Evolutionary conservation across 2,888 invertebrate genomes (phyloP).

Genomic region (Lasioglossum figueresi): DNA sequence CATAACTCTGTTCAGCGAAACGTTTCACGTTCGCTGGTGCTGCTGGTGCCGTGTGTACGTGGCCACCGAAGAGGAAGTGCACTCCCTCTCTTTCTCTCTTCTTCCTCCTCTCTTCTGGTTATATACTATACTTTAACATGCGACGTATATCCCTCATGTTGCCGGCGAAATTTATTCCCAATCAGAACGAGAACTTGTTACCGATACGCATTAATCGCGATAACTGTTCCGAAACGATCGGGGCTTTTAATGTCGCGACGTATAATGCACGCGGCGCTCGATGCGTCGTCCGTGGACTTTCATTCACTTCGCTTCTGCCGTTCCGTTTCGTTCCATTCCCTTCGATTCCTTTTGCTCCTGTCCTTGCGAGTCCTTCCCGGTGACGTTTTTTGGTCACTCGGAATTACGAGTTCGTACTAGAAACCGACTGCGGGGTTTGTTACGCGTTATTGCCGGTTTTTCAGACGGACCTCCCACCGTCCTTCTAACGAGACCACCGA

Average conservation of each 20-base stretch:
- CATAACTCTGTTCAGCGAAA: slow-evolving; percentile 62
- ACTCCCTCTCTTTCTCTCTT: neutral
- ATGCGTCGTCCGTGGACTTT: neutral
- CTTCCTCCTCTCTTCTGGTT: slow-evolving; percentile 11
- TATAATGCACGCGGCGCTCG: slow-evolving; percentile 35
- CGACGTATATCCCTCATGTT: slow-evolving; percentile 31
- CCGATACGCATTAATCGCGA: slow-evolving; percentile 40
- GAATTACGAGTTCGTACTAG: slow-evolving; percentile 51
- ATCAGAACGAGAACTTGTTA: slow-evolving; percentile 38
- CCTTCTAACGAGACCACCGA: slow-evolving; percentile 73
- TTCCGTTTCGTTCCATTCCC: neutral
- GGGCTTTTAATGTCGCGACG: slow-evolving; percentile 9
- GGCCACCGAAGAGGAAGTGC: slow-evolving; percentile 14
- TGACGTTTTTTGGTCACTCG: slow-evolving; percentile 29
- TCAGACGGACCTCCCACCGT: slow-evolving; percentile 71
- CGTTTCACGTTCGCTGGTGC: slow-evolving; percentile 35
- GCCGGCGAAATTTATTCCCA: slow-evolving; percentile 47
- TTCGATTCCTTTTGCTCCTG: neutral
- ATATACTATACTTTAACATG: slow-evolving; percentile 33
- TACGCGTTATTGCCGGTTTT: slow-evolving; percentile 59
- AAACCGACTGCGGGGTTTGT: slow-evolving; percentile 41
- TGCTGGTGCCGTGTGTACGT: slow-evolving; percentile 16
- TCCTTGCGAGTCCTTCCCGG: neutral
- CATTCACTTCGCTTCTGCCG: neutral
- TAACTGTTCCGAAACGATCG: slow-evolving; percentile 38